phyloP scores from a whole-genome alignment of 2,797 vertebrate species.

The Anisognathus igniventris region DNA sequence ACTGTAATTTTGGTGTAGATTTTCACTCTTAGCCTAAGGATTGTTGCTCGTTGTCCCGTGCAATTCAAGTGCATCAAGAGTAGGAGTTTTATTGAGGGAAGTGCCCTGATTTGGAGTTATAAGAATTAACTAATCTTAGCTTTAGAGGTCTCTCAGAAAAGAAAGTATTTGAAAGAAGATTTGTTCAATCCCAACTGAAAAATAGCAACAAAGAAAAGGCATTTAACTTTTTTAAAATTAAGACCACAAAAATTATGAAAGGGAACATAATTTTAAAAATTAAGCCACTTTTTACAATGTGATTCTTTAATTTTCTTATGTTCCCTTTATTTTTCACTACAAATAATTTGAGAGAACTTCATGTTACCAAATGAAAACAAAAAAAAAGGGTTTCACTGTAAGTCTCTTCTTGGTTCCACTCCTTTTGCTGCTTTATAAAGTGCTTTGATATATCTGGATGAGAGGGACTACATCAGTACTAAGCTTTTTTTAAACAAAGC shows the following conservation, averaged over 20 bases:
- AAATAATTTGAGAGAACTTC: background rate
- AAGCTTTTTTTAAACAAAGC: conserved; percentile 14
- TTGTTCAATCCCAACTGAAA: background rate
- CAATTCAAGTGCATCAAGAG: background rate
- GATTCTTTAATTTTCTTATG: background rate
- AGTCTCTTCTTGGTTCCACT: background rate
- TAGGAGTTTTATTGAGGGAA: background rate
- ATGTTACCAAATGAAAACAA: background rate
- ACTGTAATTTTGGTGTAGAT: background rate
- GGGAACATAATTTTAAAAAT: background rate
- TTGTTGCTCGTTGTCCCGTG: rapidly evolving
- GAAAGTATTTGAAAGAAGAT: background rate
- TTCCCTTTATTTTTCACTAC: background rate
- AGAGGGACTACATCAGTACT: background rate
- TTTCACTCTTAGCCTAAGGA: background rate
- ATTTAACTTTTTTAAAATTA: background rate
- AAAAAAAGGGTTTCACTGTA: background rate
- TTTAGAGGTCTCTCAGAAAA: background rate
- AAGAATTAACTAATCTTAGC: background rate
- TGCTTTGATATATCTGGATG: background rate
- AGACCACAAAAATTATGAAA: background rate
- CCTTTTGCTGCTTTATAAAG: background rate
- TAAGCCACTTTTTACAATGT: background rate
- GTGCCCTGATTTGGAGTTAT: background rate
- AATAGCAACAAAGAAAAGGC: background rate